Conservation (phyloP, 1,140 invertebrate species). For the Aricia agestis region DNA sequence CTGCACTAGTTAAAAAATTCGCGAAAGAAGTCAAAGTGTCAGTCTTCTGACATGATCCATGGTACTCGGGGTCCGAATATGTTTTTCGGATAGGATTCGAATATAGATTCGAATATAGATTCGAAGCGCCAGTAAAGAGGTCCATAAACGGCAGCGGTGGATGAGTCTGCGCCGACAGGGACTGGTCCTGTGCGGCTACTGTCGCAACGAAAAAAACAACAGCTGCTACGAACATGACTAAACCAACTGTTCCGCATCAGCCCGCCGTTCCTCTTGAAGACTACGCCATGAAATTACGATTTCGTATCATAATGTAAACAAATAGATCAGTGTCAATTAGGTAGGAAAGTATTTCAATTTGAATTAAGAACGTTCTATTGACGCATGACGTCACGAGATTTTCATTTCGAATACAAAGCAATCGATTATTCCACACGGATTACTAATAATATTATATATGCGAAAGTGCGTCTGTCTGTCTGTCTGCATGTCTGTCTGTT, state of each 20-base stretch:
- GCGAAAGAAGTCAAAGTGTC: constrained; percentile 60
- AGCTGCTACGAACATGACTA: constrained; percentile 53
- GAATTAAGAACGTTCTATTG: neutral
- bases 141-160: constrained; percentile 52
- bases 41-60: constrained; percentile 50
- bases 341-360: constrained; percentile 7
- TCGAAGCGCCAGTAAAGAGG: constrained; percentile 57
- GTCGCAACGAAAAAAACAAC: constrained; percentile 54
- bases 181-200: constrained; percentile 52
- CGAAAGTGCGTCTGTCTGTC: too few species aligned
- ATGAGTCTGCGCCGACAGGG: constrained; percentile 44
- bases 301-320: constrained; percentile 48
- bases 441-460: too few species aligned
- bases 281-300: constrained; percentile 63
- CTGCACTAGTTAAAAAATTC: constrained; percentile 57
- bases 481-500: too few species aligned
- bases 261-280: constrained; percentile 53
- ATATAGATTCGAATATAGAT: constrained; percentile 55
- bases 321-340: constrained; percentile 33
- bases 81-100: constrained; percentile 53
- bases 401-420: neutral
- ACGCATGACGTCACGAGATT: neutral
- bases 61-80: constrained; percentile 50
- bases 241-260: constrained; percentile 60
- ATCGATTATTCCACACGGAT: neutral